Evolutionary conservation across 2,888 invertebrate genomes (phyloP), one percentile per base, ranked within the genome.

Genomic region (Ashinkailepas kermadecensis): DNA sequence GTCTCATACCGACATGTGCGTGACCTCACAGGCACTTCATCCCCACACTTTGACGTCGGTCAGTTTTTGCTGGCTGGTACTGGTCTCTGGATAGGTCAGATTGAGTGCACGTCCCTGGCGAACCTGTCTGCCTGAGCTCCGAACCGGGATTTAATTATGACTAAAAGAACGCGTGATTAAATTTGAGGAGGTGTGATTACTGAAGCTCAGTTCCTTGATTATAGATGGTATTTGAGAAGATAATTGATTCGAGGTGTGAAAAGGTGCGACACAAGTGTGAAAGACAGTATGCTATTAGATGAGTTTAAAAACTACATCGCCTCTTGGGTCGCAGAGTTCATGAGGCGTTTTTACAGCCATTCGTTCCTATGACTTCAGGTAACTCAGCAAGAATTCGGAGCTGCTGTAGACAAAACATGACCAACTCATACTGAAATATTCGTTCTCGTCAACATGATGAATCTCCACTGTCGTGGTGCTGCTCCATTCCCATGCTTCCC

Each of bases 241-340:
- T 74, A 74, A 74, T 74, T 74, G 74, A 74, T 74, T 74, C 74
- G 54, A 56, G 74, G 74, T 74, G 74, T 21, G 74, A 74, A 74
- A 56, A 74, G 74, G 74, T 74, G 56, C 74, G 74, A 74, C 74
- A 54, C 54, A 74, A 56, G 74, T 74, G 74, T 56, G 74, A 74
- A 56, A 74, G 54, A 3, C 10, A 54, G 56, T 56, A 8, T 54
- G 56, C 56, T 56, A 74, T 74, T 74, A 74, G 56, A 56, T 56
- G 56, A 10, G 54, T 21, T 3, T 54, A 54, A 74, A 74, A 74
- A 74, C 74, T 10, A 10, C 21, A 56, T 74, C 74, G 54, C 21
- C 74, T 54, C 74, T 54, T 54, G 9, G 74, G 54, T 54, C 70
- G 65, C 13, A 54, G 15, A 21, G 11, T 21, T 74, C 21, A 13